A percentile compares a stretch with the other conserved stretches of the same genome.
phyloP scores from a whole-genome alignment of 2,113 vertebrate genomes.

The Andinoacara biseriatus region DNA sequence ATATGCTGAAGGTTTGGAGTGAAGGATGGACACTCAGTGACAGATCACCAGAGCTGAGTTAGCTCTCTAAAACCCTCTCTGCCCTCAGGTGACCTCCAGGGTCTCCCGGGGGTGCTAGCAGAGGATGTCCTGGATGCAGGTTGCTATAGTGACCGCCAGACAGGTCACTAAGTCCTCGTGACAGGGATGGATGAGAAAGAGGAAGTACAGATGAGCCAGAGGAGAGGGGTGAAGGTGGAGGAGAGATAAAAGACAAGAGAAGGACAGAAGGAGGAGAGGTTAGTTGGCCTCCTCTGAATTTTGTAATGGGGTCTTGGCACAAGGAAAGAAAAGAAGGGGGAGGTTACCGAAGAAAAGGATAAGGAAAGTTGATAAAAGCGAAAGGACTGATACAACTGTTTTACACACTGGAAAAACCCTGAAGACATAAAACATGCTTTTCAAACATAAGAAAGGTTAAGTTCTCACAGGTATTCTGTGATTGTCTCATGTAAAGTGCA shows the following conservation, averaged over 20 bases:
- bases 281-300: constrained; percentile 41
- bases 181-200: constrained; percentile 44
- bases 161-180: constrained; percentile 29
- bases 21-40: constrained; percentile 4
- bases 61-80: constrained; percentile 3
- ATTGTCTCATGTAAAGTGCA: not conserved
- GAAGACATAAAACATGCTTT: not conserved
- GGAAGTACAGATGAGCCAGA: constrained; percentile 4
- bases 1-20: not conserved
- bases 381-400: not conserved
- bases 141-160: constrained; percentile 53
- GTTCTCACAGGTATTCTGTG: not conserved
- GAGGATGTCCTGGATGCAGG: constrained; percentile 40
- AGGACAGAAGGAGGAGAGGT: constrained; percentile 25
- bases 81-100: constrained; percentile 47
- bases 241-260: constrained; percentile 40
- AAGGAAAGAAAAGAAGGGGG: constrained; percentile 7
- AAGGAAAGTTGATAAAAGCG: not conserved
- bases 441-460: not conserved
- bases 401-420: not conserved
- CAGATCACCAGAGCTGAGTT: constrained; percentile 47
- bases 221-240: constrained; percentile 43
- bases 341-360: not conserved
- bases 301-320: constrained; percentile 58
- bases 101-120: constrained; percentile 25